Evolutionary conservation across 2,113 vertebrate species (phyloP), one percentile per base, ranked within the genome.

Genomic region (Pomatorhinus ruficollis): DNA sequence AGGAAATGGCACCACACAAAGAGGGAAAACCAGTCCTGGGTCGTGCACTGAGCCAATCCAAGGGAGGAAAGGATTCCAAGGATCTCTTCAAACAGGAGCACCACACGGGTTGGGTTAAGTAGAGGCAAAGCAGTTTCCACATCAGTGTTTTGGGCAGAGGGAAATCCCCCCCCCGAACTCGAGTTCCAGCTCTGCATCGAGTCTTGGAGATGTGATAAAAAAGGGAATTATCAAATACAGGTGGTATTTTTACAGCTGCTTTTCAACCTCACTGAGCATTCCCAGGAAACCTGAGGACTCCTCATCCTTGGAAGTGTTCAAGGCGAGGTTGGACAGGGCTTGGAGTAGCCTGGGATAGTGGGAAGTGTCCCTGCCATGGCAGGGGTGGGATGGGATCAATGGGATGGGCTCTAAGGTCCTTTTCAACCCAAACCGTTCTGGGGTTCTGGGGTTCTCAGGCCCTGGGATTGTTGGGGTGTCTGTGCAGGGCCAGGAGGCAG

Each of bases 31-130:
- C 39, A 70, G 68, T 30, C 42, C 47, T 31, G 35, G 1, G 30
- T 20, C 63, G 35, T 56, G 64, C 45, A 11, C 22, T 13, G 37
- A 68, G 60, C 27, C 53, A 15, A 19, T 2, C 27, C 59, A 21
- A 40, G 61, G 40, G 5, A 79, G 80, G 33, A 52, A 28, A 65
- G 54, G 31, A 23, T 74, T 21, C 49, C 83, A 45, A 24, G 33
- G 13, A 66, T 18, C 44, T 47, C 40, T 16, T 11, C 66, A 0
- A 35, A 19, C 37, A 53, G 11, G 12, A 76, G 45, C n/a, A 35
- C 11, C 44, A 5, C 7, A 11, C 0, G 53, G 19, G 42, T 61
- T 25, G 37, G 40, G 47, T 22, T 8, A 24, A 28, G 24, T 0
- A 6, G 7, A 39, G 64, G 33, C 0, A 4, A 15, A 33, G 44